Conservation (phyloP, 2,797 vertebrate genomes). For the Pseudopleuronectes americanus region DNA sequence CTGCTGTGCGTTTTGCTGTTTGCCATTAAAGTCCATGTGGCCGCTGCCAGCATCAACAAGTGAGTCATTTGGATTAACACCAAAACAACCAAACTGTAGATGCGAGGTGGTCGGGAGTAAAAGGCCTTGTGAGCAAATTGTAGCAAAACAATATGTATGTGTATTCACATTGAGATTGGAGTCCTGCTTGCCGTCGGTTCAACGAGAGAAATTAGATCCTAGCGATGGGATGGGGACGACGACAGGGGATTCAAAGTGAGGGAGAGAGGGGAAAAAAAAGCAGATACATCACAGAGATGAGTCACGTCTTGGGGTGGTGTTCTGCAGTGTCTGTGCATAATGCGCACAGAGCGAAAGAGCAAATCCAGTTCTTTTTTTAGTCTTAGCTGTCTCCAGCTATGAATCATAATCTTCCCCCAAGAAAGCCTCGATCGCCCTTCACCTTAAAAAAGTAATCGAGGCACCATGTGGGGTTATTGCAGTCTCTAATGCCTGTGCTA, state of each 20-base stretch:
- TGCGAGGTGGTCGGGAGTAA: constrained; percentile 14
- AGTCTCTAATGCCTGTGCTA: too few species aligned
- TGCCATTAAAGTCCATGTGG: constrained; percentile 26
- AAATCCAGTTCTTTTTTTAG: constrained; percentile 61
- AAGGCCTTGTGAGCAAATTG: constrained; percentile 17
- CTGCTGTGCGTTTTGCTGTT: constrained; percentile 20
- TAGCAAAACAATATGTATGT: not conserved
- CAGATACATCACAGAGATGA: constrained; percentile 77
- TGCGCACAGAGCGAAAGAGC: constrained; percentile 61
- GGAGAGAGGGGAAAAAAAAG: constrained; percentile 12
- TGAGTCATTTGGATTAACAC: constrained; percentile 53
- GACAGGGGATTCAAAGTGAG: constrained; percentile 30
- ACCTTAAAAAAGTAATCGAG: not conserved
- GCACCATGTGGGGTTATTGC: too few species aligned
- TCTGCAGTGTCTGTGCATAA: constrained; percentile 78
- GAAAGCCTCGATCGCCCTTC: constrained; percentile 13
- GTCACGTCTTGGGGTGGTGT: constrained; percentile 75
- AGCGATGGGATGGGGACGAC: not conserved
- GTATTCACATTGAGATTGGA: constrained; percentile 14
- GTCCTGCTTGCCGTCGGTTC: not conserved
- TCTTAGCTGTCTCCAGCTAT: constrained; percentile 56
- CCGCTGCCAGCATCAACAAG: constrained; percentile 47
- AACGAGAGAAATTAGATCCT: not conserved
- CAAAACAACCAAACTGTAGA: constrained; percentile 31
- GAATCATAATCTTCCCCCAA: constrained; percentile 61